phyloP scores from a whole-genome alignment of 2,888 invertebrate genomes.

The Cheilosia urbana region DNA sequence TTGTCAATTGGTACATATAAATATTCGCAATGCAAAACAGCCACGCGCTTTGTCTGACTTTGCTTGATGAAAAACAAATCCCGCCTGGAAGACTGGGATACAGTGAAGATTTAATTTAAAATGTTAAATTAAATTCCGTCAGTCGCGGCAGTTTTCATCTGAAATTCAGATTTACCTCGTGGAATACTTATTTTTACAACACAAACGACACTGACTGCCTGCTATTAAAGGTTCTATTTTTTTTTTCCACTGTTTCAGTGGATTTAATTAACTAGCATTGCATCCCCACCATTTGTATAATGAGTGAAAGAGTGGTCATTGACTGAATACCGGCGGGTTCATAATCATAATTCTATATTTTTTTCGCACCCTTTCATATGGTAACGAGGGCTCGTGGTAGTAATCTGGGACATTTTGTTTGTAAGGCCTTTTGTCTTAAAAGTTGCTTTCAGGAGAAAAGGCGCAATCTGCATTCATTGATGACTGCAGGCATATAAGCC shows the following conservation, averaged over 20 bases:
- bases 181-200: not conserved
- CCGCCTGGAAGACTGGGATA: not conserved
- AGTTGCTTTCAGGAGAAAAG: conserved; percentile 5
- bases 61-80: conserved; percentile 11
- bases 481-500: conserved; percentile 11
- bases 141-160: conserved; percentile 4
- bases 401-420: conserved; percentile 43
- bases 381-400: not conserved
- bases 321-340: conserved; percentile 34
- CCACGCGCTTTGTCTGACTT: conserved; percentile 42
- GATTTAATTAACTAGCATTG: conserved; percentile 50
- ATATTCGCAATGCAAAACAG: conserved; percentile 48
- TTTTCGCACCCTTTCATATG: not conserved
- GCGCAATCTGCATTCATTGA: conserved; percentile 24
- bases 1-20: conserved; percentile 43
- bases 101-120: conserved; percentile 22
- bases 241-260: conserved; percentile 30
- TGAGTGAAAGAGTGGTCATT: conserved; percentile 58
- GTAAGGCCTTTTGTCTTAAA: conserved; percentile 8
- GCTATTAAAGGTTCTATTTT: conserved; percentile 9
- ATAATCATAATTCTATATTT: conserved; percentile 30
- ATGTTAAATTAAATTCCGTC: conserved; percentile 52
- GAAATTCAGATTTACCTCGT: conserved; percentile 49
- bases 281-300: conserved; percentile 30
- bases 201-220: conserved; percentile 5